phyloP scores from a whole-genome alignment of 2,888 invertebrate species.

The Euplexia lucipara region DNA sequence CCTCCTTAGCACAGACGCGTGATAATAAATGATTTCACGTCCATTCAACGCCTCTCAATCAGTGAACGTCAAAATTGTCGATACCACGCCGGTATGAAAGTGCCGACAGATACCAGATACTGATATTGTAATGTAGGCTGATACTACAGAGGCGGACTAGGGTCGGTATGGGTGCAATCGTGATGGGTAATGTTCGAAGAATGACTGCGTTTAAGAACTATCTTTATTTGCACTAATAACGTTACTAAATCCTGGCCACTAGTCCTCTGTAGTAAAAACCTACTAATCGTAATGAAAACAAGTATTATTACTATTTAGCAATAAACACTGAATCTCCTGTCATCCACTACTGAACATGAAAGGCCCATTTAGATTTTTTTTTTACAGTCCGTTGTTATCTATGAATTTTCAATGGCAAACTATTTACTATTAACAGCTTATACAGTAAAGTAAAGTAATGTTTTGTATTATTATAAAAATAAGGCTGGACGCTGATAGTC shows the following conservation, averaged over 20 bases:
- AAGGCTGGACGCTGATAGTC: no score
- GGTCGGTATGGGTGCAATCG: neutral
- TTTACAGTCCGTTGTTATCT: neutral
- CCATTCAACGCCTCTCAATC: constrained; percentile 65
- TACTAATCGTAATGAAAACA: neutral
- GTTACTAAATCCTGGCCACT: neutral
- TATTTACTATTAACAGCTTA: neutral
- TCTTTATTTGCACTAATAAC: neutral
- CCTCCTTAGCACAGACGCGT: constrained; percentile 35
- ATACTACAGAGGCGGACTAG: constrained; percentile 45
- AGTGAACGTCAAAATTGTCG: constrained; percentile 59
- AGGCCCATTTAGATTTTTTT: neutral
- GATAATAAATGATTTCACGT: constrained; percentile 64
- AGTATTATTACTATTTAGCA: neutral
- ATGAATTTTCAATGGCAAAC: neutral
- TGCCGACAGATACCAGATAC: constrained; percentile 62
- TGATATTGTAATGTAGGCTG: constrained; percentile 55
- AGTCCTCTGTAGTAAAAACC: neutral
- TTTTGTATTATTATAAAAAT: no score
- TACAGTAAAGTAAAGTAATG: no score
- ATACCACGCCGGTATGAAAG: constrained; percentile 63
- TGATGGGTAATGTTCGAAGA: neutral
- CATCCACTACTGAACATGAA: no score
- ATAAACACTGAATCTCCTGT: no score
- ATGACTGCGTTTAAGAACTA: neutral